Evolutionary conservation across 2,113 vertebrate species (phyloP).

Genomic region (Petaurus breviceps): DNA sequence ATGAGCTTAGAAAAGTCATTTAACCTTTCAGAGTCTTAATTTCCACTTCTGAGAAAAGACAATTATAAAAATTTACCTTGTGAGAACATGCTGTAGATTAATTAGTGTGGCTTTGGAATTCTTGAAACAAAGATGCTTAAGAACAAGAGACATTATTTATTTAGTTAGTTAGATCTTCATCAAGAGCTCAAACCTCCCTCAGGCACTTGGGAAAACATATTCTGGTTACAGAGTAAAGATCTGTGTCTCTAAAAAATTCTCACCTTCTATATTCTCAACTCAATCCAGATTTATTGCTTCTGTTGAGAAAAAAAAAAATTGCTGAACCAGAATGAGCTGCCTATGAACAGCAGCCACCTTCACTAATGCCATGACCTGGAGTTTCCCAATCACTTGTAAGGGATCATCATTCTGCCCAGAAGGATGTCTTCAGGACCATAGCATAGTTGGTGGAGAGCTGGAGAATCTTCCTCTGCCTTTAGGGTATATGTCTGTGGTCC

Average conservation of each 20-base stretch:
- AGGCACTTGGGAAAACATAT: neutral
- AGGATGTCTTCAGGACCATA: neutral
- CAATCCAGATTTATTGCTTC: neutral
- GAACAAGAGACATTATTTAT: conserved; percentile 17
- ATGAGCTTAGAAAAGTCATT: conserved; percentile 62
- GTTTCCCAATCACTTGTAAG: neutral
- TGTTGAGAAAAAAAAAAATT: conserved; percentile 21
- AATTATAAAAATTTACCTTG: conserved; percentile 48
- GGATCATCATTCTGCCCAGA: neutral
- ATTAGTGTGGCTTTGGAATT: conserved; percentile 48
- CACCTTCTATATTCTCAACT: neutral
- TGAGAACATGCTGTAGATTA: conserved; percentile 49
- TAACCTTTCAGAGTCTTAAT: conserved; percentile 57
- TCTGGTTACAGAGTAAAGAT: neutral
- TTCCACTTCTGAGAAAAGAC: conserved; percentile 34
- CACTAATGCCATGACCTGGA: neutral
- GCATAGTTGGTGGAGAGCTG: neutral
- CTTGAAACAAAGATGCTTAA: conserved; percentile 51
- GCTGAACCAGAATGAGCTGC: neutral
- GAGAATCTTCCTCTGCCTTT: neutral
- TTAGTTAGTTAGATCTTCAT: conserved; percentile 35
- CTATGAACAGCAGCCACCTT: neutral
- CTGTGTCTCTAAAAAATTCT: neutral
- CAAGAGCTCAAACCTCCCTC: conserved; percentile 8
- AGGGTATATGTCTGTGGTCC: neutral